phyloP scores from a whole-genome alignment of 2,113 vertebrate genomes.

The Trematocara nigrifrons region DNA sequence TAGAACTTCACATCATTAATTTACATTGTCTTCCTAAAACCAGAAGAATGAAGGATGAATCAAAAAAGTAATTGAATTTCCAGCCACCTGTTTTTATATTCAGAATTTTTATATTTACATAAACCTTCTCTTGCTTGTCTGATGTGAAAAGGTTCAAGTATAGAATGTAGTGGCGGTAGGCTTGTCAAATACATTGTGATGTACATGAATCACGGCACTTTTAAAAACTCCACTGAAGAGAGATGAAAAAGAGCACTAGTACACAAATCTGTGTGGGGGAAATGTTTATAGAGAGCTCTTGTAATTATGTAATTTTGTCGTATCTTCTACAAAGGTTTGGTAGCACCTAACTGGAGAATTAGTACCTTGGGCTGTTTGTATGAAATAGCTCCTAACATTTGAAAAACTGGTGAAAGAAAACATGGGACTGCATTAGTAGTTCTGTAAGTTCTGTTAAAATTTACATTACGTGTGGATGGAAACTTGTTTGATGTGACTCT shows the following conservation, averaged over 20 bases:
- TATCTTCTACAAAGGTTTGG: not conserved
- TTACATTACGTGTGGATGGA: not conserved
- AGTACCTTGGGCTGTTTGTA: not conserved
- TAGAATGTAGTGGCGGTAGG: not conserved
- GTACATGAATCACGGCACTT: not conserved
- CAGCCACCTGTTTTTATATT: not conserved
- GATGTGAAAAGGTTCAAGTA: not conserved
- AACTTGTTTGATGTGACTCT: not conserved
- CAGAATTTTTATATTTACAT: not conserved
- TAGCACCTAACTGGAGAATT: not conserved
- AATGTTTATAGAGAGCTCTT: not conserved
- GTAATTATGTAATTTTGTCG: not conserved
- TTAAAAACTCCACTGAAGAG: not conserved
- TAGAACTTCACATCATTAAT: not conserved
- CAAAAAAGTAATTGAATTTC: not conserved
- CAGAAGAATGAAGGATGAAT: not conserved
- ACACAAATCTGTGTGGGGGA: not conserved
- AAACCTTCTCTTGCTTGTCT: not conserved
- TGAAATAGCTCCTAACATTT: not conserved
- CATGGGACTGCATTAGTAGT: not conserved
- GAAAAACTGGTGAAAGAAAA: not conserved
- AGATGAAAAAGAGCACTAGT: not conserved
- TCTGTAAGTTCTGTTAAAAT: not conserved
- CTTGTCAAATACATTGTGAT: not conserved
- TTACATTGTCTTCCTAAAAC: not conserved